Evolutionary conservation across 2,888 invertebrate species (phyloP).

Genomic region (Euspilapteryx auroguttella): DNA sequence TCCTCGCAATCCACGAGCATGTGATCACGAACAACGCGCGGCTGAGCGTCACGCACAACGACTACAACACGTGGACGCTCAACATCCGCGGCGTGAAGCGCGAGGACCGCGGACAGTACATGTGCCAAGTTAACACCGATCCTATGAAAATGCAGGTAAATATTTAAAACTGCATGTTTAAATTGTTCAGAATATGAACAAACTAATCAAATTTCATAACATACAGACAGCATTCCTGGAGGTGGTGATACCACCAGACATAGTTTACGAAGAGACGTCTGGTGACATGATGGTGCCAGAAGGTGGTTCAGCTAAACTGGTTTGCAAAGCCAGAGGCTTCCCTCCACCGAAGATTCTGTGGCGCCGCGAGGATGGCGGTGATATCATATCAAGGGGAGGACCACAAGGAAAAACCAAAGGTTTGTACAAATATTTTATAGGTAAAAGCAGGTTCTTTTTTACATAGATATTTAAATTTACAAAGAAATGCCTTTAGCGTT

Average conservation of each 20-base stretch:
- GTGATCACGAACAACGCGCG: conserved; percentile 92
- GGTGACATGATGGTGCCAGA: conserved; percentile 95
- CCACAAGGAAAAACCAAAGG: conserved; percentile 76
- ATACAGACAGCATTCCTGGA: conserved; percentile 62
- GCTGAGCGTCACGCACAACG: conserved; percentile 87
- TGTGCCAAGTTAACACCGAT: conserved; percentile 95
- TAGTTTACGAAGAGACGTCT: conserved; percentile 86
- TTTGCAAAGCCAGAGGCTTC: conserved; percentile 83
- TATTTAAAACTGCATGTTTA: too few species aligned
- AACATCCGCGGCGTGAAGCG: conserved; percentile 82
- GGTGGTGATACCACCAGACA: conserved; percentile 90
- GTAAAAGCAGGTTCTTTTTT: too few species aligned
- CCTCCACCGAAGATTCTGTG: conserved; percentile 85
- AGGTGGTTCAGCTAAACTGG: conserved; percentile 83
- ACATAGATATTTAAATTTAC: too few species aligned
- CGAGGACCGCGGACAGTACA: conserved; percentile 87
- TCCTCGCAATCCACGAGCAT: conserved; percentile 90
- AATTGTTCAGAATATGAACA: too few species aligned
- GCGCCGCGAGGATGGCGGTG: conserved; percentile 84
- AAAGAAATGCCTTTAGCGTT: too few species aligned
- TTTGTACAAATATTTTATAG: too few species aligned
- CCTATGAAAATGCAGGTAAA: conserved; percentile 94
- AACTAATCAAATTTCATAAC: background rate
- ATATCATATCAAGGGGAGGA: conserved; percentile 76
- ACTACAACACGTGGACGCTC: conserved; percentile 91